Base-by-base conservation (phyloP, 2,888 invertebrate species). In the Azorinus chamasolen region DNA sequence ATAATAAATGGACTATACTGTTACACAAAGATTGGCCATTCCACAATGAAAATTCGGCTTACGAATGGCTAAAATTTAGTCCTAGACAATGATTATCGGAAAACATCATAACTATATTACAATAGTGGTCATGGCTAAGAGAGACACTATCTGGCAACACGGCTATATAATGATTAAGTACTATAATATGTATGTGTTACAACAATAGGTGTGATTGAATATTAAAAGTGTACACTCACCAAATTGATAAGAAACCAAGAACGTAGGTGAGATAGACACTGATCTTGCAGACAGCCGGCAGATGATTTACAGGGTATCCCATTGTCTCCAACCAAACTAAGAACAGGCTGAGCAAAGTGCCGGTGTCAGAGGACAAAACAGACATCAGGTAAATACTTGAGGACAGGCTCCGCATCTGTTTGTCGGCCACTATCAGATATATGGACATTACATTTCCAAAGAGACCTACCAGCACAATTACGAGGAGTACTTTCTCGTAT, bases 161-260 rank as follows among this genome's bases (percentile, higher is more conserved):
- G n/a, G n/a, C n/a, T n/a, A n/a, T n/a, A n/a, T n/a, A n/a, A n/a
- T n/a, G n/a, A n/a, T n/a, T n/a, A n/a, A n/a, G n/a, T n/a, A n/a
- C n/a, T n/a, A n/a, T n/a, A n/a, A n/a, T n/a, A n/a, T n/a, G n/a
- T n/a, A n/a, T n/a, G n/a, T n/a, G n/a, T n/a, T n/a, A n/a, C n/a
- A n/a, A n/a, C n/a, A n/a, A n/a, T n/a, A n/a, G n/a, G n/a, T n/a
- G n/a, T n/a, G n/a, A n/a, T n/a, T n/a, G n/a, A n/a, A n/a, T n/a
- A n/a, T n/a, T n/a, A n/a, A n/a, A n/a, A n/a, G n/a, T n/a, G n/a
- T n/a, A n/a, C 25, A 96, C 68, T 45, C 63, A 94, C 97, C 97
- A 97, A 0, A 96, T 96, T 85, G 97, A 96, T 69, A 96, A 93
- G 89, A 96, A 96, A 88, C 96, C 95, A 78, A 95, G 95, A 66